These are phyloP conservation scores for Micoletzkya japonica DNA, from an alignment of 2,888 invertebrate genomes.

Conservation along the genomic window DNA sequence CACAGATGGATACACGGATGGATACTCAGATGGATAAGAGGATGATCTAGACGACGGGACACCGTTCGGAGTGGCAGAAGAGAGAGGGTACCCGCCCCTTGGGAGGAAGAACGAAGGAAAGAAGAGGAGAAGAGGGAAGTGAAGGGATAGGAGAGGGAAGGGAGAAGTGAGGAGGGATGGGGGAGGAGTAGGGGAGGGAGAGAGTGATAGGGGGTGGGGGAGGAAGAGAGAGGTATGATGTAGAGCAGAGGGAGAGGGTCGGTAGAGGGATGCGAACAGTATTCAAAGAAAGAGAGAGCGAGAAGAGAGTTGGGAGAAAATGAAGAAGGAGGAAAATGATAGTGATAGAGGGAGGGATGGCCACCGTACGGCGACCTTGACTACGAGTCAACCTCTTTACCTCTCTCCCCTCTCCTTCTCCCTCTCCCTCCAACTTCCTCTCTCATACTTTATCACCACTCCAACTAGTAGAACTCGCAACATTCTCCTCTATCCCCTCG, in stretches of 20 bases:
- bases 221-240: slow-evolving; percentile 2
- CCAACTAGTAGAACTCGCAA: not conserved
- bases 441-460: not conserved
- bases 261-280: not conserved
- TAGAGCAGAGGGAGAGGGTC: slow-evolving; percentile 1
- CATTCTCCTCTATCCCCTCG: not conserved
- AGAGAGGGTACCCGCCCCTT: not conserved
- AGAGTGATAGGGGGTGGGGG: not conserved
- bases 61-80: not conserved
- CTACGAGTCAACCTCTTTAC: not conserved
- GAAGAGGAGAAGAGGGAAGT: not conserved
- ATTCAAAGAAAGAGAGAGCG: not conserved
- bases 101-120: not conserved
- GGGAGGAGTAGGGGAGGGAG: not conserved
- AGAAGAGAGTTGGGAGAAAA: not conserved
- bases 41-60: not conserved
- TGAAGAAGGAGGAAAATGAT: slow-evolving; percentile 1
- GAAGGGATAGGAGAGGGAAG: slow-evolving; percentile 5
- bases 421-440: not conserved
- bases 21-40: not conserved
- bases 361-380: not conserved
- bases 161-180: not conserved
- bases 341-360: not conserved
- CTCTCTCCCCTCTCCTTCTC: not conserved
- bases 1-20: not conserved